Base-by-base conservation (phyloP, 2,113 vertebrate genomes). In the Pholis gunnellus region DNA sequence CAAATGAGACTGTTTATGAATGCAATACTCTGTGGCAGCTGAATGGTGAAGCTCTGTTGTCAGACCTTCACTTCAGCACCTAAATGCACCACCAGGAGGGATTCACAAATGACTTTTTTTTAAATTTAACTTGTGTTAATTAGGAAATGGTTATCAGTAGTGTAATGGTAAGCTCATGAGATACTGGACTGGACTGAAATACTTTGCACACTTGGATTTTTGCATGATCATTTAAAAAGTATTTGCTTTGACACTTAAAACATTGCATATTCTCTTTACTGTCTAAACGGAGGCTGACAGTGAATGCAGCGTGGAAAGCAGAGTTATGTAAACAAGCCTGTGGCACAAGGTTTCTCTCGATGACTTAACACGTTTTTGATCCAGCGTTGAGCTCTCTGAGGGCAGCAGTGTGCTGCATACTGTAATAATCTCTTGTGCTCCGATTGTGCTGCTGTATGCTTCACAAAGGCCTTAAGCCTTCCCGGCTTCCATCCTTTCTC, bases 311-410 rank as follows among this genome's bases (percentile, higher is more conserved):
- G 10, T 18, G 56, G 72, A 78, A 63, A 54, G 52, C 69, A 74
- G 60, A 72, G 82, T 69, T 83, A 75, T 84, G 85, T 86, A 80
- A 89, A 84, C 85, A 80, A 27, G 76, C 74, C 81, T 66, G 72
- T 79, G 79, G 87, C 78, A 76, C n/a, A 52, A 84, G 59, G 54
- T 73, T 46, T 71, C 81, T 83, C 57, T 83, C 78, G 71, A 44
- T 77, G 68, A 75, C 72, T 75, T 74, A 34, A 70, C 78, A 81
- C 79, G 72, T 73, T 85, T 87, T 87, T 82, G 83, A 88, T 87
- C 78, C 77, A 67, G 74, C 68, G 61, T 83, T 76, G 73, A 91
- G 77, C 79, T 82, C 79, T 88, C 72, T 75, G 56, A 85, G 84
- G 75, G 72, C 84, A 72, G 59, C 75, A 18, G 31, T 72, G 72